These are phyloP conservation scores for Macrobrachium nipponense DNA, from an alignment of 1,140 invertebrate species.

Conservation along the genomic window DNA sequence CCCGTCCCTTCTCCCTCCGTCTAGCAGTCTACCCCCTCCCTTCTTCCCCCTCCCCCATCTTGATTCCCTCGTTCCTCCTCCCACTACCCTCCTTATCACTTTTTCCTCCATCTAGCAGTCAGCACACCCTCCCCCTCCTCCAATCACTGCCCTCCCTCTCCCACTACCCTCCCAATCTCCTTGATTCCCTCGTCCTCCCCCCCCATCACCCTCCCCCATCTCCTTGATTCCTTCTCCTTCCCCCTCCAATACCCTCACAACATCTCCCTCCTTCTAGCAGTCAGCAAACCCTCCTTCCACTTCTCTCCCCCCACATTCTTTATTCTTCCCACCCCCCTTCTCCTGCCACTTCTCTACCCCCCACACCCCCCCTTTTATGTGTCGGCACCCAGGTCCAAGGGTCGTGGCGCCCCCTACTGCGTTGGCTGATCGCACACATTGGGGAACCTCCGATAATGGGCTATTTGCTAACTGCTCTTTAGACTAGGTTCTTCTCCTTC, in stretches of 20 bases:
- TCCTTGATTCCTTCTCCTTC: neutral
- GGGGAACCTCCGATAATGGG: no score
- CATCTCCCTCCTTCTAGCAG: no score
- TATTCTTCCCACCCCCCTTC: neutral
- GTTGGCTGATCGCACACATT: neutral
- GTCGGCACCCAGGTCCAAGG: no score
- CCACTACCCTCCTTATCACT: neutral
- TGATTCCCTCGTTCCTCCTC: neutral
- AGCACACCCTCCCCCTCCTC: no score
- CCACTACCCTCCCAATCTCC: neutral
- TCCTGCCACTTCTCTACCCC: neutral
- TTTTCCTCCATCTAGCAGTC: no score
- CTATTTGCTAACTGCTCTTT: no score
- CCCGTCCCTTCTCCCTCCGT: neutral
- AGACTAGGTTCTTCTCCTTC: neutral
- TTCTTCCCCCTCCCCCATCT: neutral
- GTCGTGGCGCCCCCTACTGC: neutral
- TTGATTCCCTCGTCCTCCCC: neutral
- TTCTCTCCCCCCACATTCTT: neutral
- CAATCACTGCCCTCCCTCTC: neutral
- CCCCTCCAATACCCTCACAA: no score
- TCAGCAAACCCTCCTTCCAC: neutral
- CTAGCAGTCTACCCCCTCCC: neutral
- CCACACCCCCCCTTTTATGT: constrained; percentile 5
- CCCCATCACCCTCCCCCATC: neutral